Evolutionary conservation across 2,113 vertebrate genomes (phyloP).

Genomic region (Pachypanchax playfairii): DNA sequence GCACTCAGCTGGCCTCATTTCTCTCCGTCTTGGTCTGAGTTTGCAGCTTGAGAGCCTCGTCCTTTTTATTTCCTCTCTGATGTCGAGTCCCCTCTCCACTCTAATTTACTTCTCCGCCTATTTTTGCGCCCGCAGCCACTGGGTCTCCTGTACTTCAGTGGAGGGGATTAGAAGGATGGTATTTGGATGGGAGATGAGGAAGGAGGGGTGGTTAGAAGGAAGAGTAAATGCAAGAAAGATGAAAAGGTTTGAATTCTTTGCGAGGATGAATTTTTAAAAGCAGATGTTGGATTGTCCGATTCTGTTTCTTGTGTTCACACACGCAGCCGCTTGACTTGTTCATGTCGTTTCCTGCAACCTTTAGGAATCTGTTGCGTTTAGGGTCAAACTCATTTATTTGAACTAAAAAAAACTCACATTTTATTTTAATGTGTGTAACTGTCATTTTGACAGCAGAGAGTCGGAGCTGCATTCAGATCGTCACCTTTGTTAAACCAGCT

Average conservation of each 20-base stretch:
- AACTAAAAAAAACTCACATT: slow-evolving; percentile 7
- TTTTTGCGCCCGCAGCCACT: slow-evolving; percentile 43
- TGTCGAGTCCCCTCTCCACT: slow-evolving; percentile 33
- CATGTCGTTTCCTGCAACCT: background rate
- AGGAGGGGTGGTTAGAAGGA: slow-evolving; percentile 6
- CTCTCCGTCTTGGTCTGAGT: slow-evolving; percentile 3
- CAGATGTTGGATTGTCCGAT: background rate
- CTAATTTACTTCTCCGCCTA: slow-evolving; percentile 57
- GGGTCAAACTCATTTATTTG: slow-evolving; percentile 27
- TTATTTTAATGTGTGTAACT: slow-evolving; percentile 15
- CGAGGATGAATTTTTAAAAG: slow-evolving; percentile 19
- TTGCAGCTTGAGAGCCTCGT: slow-evolving; percentile 37
- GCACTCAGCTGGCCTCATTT: slow-evolving; percentile 24
- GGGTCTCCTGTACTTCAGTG: slow-evolving; percentile 53
- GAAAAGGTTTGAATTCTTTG: slow-evolving; percentile 21
- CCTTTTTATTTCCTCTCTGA: slow-evolving; percentile 44
- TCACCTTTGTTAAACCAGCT: slow-evolving; percentile 18
- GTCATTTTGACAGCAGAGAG: background rate
- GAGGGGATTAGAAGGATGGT: slow-evolving; percentile 57
- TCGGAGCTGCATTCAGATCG: slow-evolving; percentile 19
- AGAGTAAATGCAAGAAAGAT: slow-evolving; percentile 26
- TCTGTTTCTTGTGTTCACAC: background rate
- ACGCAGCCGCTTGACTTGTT: too few relatives aligned
- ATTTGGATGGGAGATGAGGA: slow-evolving; percentile 24
- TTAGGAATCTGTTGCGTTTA: background rate